Conservation (phyloP, 2,888 invertebrate species). For the Aphelenchoides bicaudatus region DNA sequence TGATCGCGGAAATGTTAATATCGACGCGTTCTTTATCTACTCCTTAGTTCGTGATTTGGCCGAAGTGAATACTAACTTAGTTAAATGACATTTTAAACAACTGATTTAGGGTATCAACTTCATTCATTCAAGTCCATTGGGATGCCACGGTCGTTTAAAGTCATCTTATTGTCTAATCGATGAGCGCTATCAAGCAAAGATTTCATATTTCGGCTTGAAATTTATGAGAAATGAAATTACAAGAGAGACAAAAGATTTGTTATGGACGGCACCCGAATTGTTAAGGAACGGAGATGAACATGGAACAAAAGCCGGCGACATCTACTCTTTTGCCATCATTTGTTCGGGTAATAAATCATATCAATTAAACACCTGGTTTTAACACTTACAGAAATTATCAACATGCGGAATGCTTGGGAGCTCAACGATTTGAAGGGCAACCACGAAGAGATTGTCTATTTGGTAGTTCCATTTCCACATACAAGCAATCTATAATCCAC, state of each 20-base stretch:
- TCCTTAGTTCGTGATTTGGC: constrained; percentile 49
- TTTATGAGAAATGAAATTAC: constrained; percentile 10
- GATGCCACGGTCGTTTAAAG: constrained; percentile 16
- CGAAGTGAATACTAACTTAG: constrained; percentile 32
- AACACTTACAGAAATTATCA: constrained; percentile 39
- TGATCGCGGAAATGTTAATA: constrained; percentile 30
- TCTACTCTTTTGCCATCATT: constrained; percentile 43
- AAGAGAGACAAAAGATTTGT: constrained; percentile 24
- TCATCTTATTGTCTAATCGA: constrained; percentile 22
- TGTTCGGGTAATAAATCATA: too few relatives aligned
- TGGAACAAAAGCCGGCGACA: constrained; percentile 31
- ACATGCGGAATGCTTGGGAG: constrained; percentile 1
- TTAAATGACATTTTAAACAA: background rate
- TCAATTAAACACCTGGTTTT: too few relatives aligned
- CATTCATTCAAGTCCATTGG: constrained; percentile 10
- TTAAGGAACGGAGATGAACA: constrained; percentile 20
- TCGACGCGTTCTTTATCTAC: constrained; percentile 52
- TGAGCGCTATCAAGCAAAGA: constrained; percentile 39
- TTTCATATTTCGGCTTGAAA: constrained; percentile 22
- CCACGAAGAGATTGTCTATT: constrained; percentile 39
- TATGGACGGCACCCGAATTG: constrained; percentile 36
- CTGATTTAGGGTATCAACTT: constrained; percentile 18
- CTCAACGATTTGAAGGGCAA: constrained; percentile 16
- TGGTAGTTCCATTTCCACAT: too few relatives aligned
- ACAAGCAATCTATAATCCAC: too few relatives aligned